Percentiles rank a stretch among this genome's conserved stretches.
Conservation (phyloP, 2,113 vertebrate genomes). For the Lagopus muta region DNA sequence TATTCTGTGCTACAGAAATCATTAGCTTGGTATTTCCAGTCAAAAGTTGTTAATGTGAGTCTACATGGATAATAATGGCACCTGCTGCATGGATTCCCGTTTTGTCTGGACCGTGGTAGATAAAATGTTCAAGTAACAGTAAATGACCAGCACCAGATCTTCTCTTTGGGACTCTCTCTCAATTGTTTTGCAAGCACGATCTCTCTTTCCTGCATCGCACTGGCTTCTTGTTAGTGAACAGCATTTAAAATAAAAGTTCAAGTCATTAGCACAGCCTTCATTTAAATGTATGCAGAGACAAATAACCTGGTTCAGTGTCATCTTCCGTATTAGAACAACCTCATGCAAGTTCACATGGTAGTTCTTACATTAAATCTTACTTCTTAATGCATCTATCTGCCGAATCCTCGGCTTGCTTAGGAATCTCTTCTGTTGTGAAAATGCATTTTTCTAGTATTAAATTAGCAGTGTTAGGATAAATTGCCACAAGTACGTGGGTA, state of each 20-base stretch:
- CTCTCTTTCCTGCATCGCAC: background rate
- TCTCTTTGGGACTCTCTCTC: background rate
- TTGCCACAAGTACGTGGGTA: background rate
- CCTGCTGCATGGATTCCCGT: background rate
- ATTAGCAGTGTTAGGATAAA: background rate
- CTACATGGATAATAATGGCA: background rate
- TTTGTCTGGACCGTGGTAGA: background rate
- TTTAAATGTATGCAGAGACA: background rate
- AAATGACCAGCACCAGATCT: background rate
- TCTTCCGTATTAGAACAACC: background rate
- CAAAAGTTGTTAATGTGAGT: background rate
- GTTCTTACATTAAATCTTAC: background rate
- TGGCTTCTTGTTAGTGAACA: background rate
- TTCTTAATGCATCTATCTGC: background rate
- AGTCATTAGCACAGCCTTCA: background rate
- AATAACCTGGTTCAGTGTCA: background rate
- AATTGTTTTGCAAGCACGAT: background rate
- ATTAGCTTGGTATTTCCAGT: background rate
- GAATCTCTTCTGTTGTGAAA: background rate
- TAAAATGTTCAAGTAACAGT: background rate
- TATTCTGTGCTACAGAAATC: background rate
- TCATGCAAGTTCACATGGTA: background rate
- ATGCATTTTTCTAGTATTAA: background rate
- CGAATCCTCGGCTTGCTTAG: background rate
- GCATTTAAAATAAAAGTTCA: background rate